Base-by-base conservation (phyloP, 2,113 vertebrate genomes). In the Megaceryle torquata region DNA sequence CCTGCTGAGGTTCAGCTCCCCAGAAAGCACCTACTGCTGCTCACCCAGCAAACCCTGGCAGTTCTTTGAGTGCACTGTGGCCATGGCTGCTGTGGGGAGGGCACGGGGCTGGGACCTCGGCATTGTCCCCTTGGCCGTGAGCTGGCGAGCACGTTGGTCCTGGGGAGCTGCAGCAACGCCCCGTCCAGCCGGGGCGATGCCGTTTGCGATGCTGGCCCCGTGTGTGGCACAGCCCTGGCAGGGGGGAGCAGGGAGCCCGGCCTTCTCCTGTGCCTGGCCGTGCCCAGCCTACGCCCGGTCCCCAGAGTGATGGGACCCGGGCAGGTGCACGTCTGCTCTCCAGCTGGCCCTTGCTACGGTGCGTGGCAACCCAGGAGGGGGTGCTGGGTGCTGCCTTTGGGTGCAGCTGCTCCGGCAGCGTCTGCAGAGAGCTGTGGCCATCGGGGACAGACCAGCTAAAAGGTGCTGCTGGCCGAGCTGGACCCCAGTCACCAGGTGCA, bases 211-310 rank as follows among this genome's bases (percentile, higher is more conserved):
- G 39, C 46, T 60, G 43, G 25, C 12, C 25, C 15, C 2, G 0
- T 1, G 0, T 11, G 15, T 41, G 68, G 20, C 0, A 0, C 26
- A 51, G 46, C 46, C 24, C 41, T 46, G 0, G 14, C 35, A 20
- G 28, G 44, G 72, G 35, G 68, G 60, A 31, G 41, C 37, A 31
- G 63, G 10, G 59, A 43, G 25, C 59, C 24, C 1, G 1, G 18
- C 21, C 71, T 85, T 56, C 21, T 68, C 44, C 50, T 56, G 33
- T 1, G 0, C 25, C 44, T 53, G 64, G 6, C 3, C 0, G 26
- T 50, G 65, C 56, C 43, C 72, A 70, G 4, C 35, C 54, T 81
- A 0, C 4, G 4, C 29, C 41, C 16, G 9, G 1, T 77, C 15
- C 57, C 8, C 35, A 81, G 60, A 37, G 56, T 9, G 48, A 7